phyloP scores from a whole-genome alignment of 2,888 invertebrate genomes.

The Cyclophora punctaria region DNA sequence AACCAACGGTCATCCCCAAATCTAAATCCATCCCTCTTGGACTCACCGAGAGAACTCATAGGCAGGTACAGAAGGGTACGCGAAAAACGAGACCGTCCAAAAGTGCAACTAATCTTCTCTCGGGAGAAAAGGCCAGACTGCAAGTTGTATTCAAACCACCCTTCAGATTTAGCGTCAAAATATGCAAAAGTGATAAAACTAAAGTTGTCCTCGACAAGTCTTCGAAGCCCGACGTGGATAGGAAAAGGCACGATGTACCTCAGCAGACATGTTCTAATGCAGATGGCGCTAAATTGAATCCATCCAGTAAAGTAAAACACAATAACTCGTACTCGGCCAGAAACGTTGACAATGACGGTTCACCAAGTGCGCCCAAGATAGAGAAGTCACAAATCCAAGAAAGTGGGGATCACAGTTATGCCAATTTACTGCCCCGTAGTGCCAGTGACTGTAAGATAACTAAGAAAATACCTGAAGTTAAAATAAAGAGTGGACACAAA shows the following conservation, averaged over 20 bases:
- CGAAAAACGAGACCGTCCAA: constrained; percentile 76
- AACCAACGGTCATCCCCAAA: constrained; percentile 79
- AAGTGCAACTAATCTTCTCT: constrained; percentile 81
- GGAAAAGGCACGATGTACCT: constrained; percentile 49
- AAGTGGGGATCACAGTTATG: constrained; percentile 47
- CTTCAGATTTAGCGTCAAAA: constrained; percentile 88
- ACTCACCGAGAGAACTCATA: constrained; percentile 71
- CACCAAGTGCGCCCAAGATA: constrained; percentile 32
- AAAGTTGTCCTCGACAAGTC: constrained; percentile 77
- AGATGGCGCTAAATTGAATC: constrained; percentile 44
- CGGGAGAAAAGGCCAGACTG: constrained; percentile 81
- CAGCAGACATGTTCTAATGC: constrained; percentile 27
- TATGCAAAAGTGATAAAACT: constrained; percentile 82
- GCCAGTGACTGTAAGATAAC: constrained; percentile 62
- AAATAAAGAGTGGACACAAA: constrained; percentile 47
- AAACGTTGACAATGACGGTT: constrained; percentile 25
- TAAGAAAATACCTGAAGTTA: constrained; percentile 46
- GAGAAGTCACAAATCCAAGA: constrained; percentile 39
- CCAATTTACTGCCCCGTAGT: constrained; percentile 58
- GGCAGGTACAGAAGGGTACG: constrained; percentile 69
- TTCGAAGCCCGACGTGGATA: constrained; percentile 64
- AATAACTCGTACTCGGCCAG: constrained; percentile 36
- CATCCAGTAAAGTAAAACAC: constrained; percentile 46
- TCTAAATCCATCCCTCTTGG: constrained; percentile 90
- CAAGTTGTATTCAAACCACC: constrained; percentile 92